These are phyloP conservation scores for Crocallis elinguaria DNA, from an alignment of 2,888 invertebrate genomes.

Conservation along the genomic window DNA sequence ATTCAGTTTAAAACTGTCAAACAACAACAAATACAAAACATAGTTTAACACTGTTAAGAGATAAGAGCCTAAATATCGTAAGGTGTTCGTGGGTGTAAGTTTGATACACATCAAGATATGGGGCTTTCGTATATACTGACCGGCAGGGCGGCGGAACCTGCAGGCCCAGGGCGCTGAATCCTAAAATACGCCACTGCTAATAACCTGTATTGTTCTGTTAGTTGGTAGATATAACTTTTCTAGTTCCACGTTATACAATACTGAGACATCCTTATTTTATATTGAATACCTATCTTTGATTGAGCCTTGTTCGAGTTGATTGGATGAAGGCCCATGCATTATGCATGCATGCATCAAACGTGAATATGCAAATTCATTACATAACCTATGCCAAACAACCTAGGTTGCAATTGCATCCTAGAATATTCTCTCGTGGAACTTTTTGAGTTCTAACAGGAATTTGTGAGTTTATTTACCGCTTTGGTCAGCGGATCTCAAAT, in stretches of 20 bases:
- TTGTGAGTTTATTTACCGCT: constrained; percentile 31
- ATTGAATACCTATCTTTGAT: constrained; percentile 14
- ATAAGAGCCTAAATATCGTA: too few species aligned
- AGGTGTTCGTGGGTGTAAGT: too few species aligned
- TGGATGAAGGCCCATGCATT: constrained; percentile 29
- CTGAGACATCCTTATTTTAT: constrained; percentile 7
- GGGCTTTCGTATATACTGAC: too few species aligned
- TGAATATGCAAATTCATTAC: constrained; percentile 38
- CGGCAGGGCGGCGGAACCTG: too few species aligned
- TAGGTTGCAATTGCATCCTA: not conserved
- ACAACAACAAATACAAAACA: too few species aligned
- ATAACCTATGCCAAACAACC: not conserved
- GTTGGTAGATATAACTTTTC: too few species aligned
- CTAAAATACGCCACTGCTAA: too few species aligned
- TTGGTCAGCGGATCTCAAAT: constrained; percentile 23
- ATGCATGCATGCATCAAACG: constrained; percentile 38
- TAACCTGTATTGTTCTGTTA: too few species aligned
- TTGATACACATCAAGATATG: too few species aligned
- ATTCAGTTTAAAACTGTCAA: too few species aligned
- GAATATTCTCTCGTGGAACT: constrained; percentile 15
- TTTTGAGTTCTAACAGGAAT: constrained; percentile 17
- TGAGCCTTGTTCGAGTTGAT: constrained; percentile 28
- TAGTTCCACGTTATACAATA: constrained; percentile 1
- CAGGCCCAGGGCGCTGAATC: too few species aligned
- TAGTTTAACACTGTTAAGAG: too few species aligned